Base-by-base conservation (phyloP, 2,113 vertebrate genomes). In the Leptosomus discolor region DNA sequence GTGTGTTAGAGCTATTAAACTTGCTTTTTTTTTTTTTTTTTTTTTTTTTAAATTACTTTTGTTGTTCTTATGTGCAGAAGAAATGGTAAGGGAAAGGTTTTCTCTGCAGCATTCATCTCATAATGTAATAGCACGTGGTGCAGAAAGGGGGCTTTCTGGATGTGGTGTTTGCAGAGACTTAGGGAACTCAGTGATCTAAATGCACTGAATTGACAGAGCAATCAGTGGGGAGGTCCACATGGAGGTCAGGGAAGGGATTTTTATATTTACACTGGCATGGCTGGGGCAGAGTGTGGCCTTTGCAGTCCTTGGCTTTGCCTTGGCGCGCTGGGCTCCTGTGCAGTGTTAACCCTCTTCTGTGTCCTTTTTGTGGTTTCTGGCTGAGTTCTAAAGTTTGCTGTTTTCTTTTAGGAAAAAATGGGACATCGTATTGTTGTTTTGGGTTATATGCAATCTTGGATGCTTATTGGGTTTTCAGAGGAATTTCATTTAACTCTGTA, bases 311-410 rank as follows among this genome's bases (percentile, higher is more conserved):
- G 85, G 75, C 29, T 92, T 36, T 43, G 22, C 43, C 76, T 74
- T 73, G 85, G 58, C 14, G 2, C 0, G 22, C 67, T 85, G 78
- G 63, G 74, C 84, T 89, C 63, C 56, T 93, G 21, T 88, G 95
- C 84, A 60, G 60, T 86, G 81, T 97, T 94, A 94, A 93, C 82
- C 63, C 57, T 65, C 94, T 90, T 96, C 64, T 75, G 45, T 94
- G 77, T 75, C 3, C 87, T 96, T 97, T 96, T 91, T 96, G 93
- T 93, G 91, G 91, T 57, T 91, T 96, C n/a, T 87, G 75, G 86
- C 87, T 51, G 67, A 95, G 88, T 83, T 83, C 68, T 96, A 78
- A 95, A 93, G 46, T 94, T 96, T 95, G 48, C 92, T 90, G 85
- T 85, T 92, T 90, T 74, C 60, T 81, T 89, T 89, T 15, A 27